phyloP scores from a whole-genome alignment of 2,888 invertebrate genomes.

The Dynastes tityus region DNA sequence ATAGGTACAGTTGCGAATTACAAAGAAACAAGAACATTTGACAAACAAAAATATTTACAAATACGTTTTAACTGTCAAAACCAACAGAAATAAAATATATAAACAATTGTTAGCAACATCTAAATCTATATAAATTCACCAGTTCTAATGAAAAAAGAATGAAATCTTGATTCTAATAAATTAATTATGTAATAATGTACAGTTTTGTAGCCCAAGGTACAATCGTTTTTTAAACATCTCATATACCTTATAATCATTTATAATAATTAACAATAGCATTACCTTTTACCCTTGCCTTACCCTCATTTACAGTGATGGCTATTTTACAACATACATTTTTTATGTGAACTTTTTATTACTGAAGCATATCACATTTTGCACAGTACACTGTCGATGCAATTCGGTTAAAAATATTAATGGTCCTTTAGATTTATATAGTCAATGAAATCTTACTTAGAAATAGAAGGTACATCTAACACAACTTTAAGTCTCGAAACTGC shows the following conservation, averaged over 20 bases:
- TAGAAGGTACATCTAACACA: too few species aligned
- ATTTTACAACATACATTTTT: conserved; percentile 61
- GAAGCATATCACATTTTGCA: conserved; percentile 23
- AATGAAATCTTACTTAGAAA: too few species aligned
- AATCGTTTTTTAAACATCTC: conserved; percentile 61
- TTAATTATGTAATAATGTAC: conserved; percentile 61
- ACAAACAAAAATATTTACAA: conserved; percentile 56
- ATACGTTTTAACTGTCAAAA: conserved; percentile 57
- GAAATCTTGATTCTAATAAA: conserved; percentile 59
- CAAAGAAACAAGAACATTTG: conserved; percentile 18
- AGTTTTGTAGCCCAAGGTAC: conserved; percentile 62
- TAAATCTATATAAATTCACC: conserved; percentile 60
- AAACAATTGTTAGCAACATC: conserved; percentile 63
- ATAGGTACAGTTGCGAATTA: conserved; percentile 43
- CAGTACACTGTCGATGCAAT: not conserved
- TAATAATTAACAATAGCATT: conserved; percentile 64
- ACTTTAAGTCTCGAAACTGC: too few species aligned
- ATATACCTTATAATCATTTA: conserved; percentile 58
- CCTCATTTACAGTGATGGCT: conserved; percentile 63
- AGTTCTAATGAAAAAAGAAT: conserved; percentile 59
- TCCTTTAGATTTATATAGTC: too few species aligned
- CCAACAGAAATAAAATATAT: conserved; percentile 63
- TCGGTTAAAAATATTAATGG: too few species aligned
- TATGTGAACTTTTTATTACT: conserved; percentile 63
- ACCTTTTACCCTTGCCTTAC: conserved; percentile 63